Conservation (phyloP, 2,113 vertebrate genomes). For the Sebastes schlegelii region DNA sequence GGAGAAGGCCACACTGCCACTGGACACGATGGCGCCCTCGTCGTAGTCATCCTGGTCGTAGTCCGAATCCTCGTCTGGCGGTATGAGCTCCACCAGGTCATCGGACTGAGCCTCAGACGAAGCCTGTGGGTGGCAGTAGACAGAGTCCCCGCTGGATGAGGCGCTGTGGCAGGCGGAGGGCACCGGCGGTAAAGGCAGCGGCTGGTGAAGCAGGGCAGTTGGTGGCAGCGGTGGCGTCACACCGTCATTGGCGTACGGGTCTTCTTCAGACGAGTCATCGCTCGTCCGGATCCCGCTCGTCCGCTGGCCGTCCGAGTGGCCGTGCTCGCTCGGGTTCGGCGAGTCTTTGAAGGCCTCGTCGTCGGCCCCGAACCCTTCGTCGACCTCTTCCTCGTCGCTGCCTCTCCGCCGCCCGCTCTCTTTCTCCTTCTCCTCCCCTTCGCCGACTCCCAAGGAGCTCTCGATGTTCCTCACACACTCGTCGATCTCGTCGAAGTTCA, state of each 20-base stretch:
- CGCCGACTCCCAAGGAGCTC: constrained; percentile 85
- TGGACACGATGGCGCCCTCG: constrained; percentile 90
- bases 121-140: constrained; percentile 86
- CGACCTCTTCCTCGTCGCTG: constrained; percentile 93
- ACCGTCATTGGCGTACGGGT: constrained; percentile 94
- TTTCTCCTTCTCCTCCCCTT: constrained; percentile 54
- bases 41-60: constrained; percentile 93
- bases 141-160: constrained; percentile 85
- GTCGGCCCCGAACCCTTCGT: constrained; percentile 95
- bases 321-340: constrained; percentile 96
- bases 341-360: constrained; percentile 98
- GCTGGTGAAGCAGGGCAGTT: constrained; percentile 55
- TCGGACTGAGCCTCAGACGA: constrained; percentile 78
- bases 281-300: constrained; percentile 97
- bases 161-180: constrained; percentile 79
- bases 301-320: constrained; percentile 94
- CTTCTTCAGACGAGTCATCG: constrained; percentile 97
- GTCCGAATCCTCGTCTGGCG: constrained; percentile 91
- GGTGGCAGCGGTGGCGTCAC: constrained; percentile 82
- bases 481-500: constrained; percentile 98
- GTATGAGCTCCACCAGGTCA: constrained; percentile 86
- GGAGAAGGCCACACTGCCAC: constrained; percentile 91
- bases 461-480: constrained; percentile 96
- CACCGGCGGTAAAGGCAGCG: constrained; percentile 62
- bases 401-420: constrained; percentile 71